phyloP scores from a whole-genome alignment of 2,888 invertebrate species.

The Adelognathus sp. region DNA sequence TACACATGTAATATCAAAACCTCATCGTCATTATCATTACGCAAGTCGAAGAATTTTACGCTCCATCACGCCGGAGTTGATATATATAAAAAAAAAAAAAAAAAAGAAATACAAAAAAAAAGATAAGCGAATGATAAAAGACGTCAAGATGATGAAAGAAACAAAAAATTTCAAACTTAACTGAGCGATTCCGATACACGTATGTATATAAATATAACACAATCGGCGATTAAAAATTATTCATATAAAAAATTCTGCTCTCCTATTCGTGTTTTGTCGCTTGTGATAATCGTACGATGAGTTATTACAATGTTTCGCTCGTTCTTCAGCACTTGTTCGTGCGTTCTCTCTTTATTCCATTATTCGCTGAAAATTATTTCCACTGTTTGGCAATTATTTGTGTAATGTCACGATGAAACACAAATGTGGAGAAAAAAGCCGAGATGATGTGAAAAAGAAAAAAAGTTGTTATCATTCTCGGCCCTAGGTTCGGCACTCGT shows the following conservation, averaged over 20 bases:
- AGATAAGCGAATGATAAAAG: conserved; percentile 32
- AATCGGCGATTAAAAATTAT: conserved; percentile 23
- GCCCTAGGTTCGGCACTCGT: conserved; percentile 81
- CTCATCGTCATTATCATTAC: conserved; percentile 42
- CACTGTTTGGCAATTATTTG: conserved; percentile 4
- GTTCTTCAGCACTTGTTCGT: neutral
- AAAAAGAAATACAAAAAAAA: conserved; percentile 25
- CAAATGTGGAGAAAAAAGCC: conserved; percentile 60
- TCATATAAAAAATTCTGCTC: conserved; percentile 44
- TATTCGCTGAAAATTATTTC: neutral
- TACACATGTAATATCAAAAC: neutral
- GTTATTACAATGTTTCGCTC: conserved; percentile 4
- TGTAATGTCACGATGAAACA: neutral
- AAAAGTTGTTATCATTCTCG: no score
- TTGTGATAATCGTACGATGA: conserved; percentile 44
- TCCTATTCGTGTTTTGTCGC: conserved; percentile 19
- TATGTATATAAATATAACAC: conserved; percentile 40
- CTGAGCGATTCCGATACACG: conserved; percentile 49
- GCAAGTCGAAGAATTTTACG: conserved; percentile 38
- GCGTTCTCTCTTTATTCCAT: neutral
- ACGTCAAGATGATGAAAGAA: conserved; percentile 43
- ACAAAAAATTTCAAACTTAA: conserved; percentile 55
- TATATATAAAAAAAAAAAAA: conserved; percentile 22
- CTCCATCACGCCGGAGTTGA: conserved; percentile 30
- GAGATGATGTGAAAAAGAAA: no score